Percentiles rank a stretch among this genome's conserved stretches.
These are phyloP conservation scores for Clarias platycephalus DNA, from an alignment of 2,797 vertebrate genomes.

Conservation along the genomic window DNA sequence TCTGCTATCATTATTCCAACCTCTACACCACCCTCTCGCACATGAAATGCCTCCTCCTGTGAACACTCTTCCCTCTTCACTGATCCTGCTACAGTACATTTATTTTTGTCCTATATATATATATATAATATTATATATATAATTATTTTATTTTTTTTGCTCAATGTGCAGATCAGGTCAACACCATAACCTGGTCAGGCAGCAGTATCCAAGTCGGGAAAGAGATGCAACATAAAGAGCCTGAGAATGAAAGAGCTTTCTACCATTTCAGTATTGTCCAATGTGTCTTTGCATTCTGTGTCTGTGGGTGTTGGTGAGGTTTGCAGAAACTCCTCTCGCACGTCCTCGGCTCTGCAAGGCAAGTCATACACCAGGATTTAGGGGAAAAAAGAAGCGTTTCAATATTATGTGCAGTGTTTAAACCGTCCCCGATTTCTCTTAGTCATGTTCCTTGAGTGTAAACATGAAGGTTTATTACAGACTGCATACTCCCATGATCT, in stretches of 20 bases:
- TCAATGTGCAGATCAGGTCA: slow-evolving; percentile 22
- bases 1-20: slow-evolving; percentile 41
- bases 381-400: neutral
- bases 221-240: neutral
- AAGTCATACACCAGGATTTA: neutral
- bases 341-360: neutral
- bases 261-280: slow-evolving; percentile 3
- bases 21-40: slow-evolving; percentile 29
- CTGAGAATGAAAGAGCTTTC: neutral
- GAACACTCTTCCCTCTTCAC: slow-evolving; percentile 13
- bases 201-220: neutral
- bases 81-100: slow-evolving; percentile 35
- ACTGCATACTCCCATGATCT: neutral
- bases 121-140: neutral
- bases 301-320: slow-evolving; percentile 13
- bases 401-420: neutral
- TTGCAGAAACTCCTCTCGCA: neutral
- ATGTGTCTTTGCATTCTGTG: neutral
- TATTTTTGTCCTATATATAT: slow-evolving; percentile 31
- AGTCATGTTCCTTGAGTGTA: neutral
- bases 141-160: neutral
- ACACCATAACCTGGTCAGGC: neutral
- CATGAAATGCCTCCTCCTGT: slow-evolving; percentile 45
- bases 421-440: neutral
- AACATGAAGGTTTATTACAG: slow-evolving; percentile 6